Conservation (phyloP, 2,113 vertebrate genomes). For the Menura novaehollandiae region DNA sequence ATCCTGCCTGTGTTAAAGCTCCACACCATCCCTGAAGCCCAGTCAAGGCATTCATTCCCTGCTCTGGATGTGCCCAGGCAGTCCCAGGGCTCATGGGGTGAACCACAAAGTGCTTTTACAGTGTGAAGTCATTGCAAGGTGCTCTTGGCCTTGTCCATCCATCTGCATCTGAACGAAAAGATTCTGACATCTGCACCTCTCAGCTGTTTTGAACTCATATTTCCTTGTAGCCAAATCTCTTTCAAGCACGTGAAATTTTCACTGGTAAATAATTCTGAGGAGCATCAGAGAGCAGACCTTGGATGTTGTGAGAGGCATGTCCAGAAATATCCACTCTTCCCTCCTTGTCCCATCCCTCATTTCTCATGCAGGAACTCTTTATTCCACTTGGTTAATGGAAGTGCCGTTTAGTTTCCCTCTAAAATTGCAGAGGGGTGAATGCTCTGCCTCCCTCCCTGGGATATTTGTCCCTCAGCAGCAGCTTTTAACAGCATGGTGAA, state of each 20-base stretch:
- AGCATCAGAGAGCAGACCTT: neutral
- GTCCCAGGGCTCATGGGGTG: neutral
- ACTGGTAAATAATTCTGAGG: neutral
- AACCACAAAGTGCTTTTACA: neutral
- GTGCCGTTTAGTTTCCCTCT: neutral
- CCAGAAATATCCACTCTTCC: neutral
- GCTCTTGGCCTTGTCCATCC: neutral
- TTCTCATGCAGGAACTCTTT: neutral
- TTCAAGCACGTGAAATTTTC: neutral
- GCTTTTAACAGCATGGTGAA: neutral
- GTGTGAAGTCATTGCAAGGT: neutral
- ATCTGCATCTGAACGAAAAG: neutral
- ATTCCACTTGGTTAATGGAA: neutral
- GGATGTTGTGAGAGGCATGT: neutral
- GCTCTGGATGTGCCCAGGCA: neutral
- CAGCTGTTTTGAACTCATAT: neutral
- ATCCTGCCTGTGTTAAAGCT: neutral
- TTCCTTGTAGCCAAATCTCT: neutral
- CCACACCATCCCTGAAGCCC: neutral
- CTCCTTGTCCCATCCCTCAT: neutral
- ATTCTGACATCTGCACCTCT: neutral
- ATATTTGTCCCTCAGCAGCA: neutral
- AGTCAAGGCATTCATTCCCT: neutral
- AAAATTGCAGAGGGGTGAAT: neutral
- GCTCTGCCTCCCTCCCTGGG: neutral